A percentile compares a stretch with the other conserved stretches of the same genome.
Conservation (phyloP, 1,140 invertebrate genomes). For the Portunus trituberculatus region DNA sequence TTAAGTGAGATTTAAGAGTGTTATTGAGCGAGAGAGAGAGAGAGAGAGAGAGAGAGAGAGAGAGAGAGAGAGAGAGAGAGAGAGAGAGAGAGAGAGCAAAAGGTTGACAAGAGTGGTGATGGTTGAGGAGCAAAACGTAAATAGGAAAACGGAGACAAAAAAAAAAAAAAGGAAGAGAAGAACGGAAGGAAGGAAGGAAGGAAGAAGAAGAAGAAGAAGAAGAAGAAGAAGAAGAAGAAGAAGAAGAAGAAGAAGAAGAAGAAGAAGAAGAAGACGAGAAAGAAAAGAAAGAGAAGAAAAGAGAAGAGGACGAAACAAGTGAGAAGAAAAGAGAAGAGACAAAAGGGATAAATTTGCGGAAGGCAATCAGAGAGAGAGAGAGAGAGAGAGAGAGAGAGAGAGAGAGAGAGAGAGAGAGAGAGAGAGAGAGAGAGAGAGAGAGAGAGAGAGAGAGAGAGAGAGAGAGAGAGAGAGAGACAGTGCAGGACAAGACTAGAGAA, state of each 20-base stretch:
- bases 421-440: background rate
- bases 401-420: conserved; percentile 17
- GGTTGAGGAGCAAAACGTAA: background rate
- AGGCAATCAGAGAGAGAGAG: background rate
- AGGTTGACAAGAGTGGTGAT: too few relatives aligned
- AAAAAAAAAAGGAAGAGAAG: background rate
- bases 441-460: background rate
- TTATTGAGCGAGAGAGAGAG: background rate
- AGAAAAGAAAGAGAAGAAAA: too few relatives aligned
- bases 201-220: background rate
- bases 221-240: background rate
- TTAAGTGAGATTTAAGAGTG: background rate
- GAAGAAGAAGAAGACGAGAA: too few relatives aligned
- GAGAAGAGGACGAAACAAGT: background rate
- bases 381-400: background rate
- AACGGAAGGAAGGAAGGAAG: background rate
- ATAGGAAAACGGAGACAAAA: background rate
- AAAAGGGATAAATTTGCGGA: background rate
- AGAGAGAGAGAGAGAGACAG: background rate
- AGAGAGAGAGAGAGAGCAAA: background rate
- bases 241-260: too few relatives aligned
- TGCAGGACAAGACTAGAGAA: too few relatives aligned
- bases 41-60: background rate
- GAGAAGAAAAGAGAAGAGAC: background rate
- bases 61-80: conserved; percentile 25